Evolutionary conservation across 1,140 invertebrate genomes (phyloP).

Genomic region (Drosophila fuyamai): DNA sequence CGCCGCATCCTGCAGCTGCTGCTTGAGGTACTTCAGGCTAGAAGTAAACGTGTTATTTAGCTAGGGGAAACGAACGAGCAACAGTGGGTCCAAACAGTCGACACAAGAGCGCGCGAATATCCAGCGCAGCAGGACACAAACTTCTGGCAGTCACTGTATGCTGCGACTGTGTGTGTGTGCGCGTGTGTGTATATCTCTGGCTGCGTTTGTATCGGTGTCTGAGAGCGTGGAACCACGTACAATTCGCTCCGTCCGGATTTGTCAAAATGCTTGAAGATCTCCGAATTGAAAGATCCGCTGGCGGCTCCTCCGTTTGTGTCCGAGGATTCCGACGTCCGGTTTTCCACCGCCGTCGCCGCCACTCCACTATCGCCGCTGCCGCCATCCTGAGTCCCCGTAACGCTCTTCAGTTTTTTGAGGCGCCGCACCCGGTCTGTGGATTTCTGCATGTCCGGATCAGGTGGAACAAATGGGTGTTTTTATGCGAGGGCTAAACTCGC

Average conservation of each 20-base stretch:
- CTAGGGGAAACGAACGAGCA: conserved; percentile 8
- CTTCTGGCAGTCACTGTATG: conserved; percentile 25
- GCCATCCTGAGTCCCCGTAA: conserved; percentile 56
- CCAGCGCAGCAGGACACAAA: conserved; percentile 32
- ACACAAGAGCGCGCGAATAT: conserved; percentile 35
- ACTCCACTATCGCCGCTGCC: conserved; percentile 20
- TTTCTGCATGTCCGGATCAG: conserved; percentile 7
- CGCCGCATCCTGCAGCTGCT: conserved; percentile 67
- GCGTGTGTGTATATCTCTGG: conserved; percentile 25
- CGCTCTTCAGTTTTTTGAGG: conserved; percentile 71
- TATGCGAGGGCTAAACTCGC: conserved; percentile 4
- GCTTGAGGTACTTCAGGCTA: conserved; percentile 82
- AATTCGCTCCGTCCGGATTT: conserved; percentile 78
- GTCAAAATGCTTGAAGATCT: conserved; percentile 81
- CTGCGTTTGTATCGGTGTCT: conserved; percentile 21
- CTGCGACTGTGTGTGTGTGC: conserved; percentile 22
- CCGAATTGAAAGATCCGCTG: conserved; percentile 47
- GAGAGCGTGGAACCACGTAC: conserved; percentile 58
- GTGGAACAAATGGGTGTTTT: conserved; percentile 26
- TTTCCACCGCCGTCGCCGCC: conserved; percentile 20
- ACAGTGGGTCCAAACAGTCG: conserved; percentile 26
- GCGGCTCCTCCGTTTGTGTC: conserved; percentile 46
- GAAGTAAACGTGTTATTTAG: conserved; percentile 61
- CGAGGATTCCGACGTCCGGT: conserved; percentile 15
- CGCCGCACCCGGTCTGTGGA: conserved; percentile 52